Percentiles rank a stretch among this genome's conserved stretches.
phyloP scores from a whole-genome alignment of 2,113 vertebrate species.

The Bufo gargarizans region DNA sequence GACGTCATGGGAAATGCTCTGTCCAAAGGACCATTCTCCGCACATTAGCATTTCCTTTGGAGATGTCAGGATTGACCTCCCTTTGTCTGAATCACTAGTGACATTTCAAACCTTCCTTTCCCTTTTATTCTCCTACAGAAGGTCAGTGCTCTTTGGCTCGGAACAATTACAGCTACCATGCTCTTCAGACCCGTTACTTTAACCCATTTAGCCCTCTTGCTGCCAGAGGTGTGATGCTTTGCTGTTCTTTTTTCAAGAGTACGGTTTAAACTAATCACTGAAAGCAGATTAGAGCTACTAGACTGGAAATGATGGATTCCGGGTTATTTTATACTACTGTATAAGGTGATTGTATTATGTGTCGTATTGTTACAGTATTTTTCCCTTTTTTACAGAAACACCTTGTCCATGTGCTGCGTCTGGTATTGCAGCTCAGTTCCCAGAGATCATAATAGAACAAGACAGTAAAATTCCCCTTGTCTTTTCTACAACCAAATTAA shows the following conservation, averaged over 20 bases:
- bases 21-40: conserved; percentile 69
- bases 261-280: conserved; percentile 26
- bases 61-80: conserved; percentile 80
- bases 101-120: conserved; percentile 72
- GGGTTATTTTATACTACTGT: neutral
- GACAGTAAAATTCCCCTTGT: no score
- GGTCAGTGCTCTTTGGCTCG: conserved; percentile 69
- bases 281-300: conserved; percentile 18
- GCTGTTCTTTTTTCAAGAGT: conserved; percentile 21
- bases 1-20: conserved; percentile 64
- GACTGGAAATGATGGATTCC: neutral
- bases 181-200: conserved; percentile 52
- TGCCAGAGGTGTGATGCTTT: conserved; percentile 30
- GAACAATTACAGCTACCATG: conserved; percentile 69
- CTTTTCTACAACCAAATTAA: no score
- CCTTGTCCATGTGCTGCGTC: no score
- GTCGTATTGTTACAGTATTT: neutral
- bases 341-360: neutral
- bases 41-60: conserved; percentile 81
- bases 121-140: conserved; percentile 70
- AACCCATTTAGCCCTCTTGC: conserved; percentile 43
- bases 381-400: no score
- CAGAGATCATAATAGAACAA: no score
- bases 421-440: no score
- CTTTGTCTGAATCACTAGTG: conserved; percentile 79